A percentile compares a stretch with the other conserved stretches of the same genome.
These are phyloP conservation scores for Sebastes iracundus DNA, from an alignment of 2,797 vertebrate genomes.

Conservation along the genomic window DNA sequence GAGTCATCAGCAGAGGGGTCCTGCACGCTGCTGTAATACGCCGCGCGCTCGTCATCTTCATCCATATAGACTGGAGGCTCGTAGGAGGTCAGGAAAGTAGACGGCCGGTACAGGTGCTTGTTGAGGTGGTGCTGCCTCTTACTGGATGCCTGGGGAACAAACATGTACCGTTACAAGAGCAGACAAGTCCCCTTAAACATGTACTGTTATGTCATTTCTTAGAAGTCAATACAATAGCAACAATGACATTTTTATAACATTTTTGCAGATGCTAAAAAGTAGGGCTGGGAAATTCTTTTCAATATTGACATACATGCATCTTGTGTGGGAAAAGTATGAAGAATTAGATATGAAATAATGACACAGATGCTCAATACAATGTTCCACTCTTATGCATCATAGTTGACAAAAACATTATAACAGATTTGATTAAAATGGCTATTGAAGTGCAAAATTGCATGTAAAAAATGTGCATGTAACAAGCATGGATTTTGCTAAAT, in stretches of 20 bases:
- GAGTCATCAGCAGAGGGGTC: conserved; percentile 89
- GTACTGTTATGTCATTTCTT: rapidly evolving
- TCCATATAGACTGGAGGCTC: conserved; percentile 99
- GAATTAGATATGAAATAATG: not conserved
- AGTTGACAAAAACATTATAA: not conserved
- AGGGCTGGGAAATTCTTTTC: not conserved
- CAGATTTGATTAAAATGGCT: not conserved
- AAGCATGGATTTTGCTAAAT: not conserved
- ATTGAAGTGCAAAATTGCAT: not conserved
- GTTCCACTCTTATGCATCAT: not conserved
- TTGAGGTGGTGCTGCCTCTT: conserved; percentile 97
- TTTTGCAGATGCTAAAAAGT: not conserved
- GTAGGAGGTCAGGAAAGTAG: conserved; percentile 98
- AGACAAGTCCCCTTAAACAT: not conserved
- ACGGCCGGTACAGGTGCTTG: conserved; percentile 98
- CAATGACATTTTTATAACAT: not conserved
- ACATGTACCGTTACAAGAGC: not conserved
- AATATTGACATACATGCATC: not conserved
- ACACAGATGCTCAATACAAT: not conserved
- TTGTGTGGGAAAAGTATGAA: not conserved
- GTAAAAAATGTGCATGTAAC: not conserved
- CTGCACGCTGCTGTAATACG: conserved; percentile 87
- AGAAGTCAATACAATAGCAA: not conserved
- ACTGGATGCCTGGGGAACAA: conserved; percentile 87
- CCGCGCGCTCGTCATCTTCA: conserved; percentile 92